phyloP scores from a whole-genome alignment of 2,888 invertebrate species.

The Leptopilina drosophilae region DNA sequence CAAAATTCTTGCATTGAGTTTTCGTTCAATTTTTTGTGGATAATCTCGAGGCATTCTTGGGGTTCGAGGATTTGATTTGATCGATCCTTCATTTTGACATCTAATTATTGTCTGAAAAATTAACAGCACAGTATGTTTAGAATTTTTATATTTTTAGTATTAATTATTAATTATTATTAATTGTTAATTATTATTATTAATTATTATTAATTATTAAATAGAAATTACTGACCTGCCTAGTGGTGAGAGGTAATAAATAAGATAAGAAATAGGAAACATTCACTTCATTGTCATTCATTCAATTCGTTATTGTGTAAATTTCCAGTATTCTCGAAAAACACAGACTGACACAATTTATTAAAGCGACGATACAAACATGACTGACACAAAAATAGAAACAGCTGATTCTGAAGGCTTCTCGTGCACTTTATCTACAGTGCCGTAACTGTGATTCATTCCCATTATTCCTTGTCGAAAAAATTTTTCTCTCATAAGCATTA shows the following conservation, averaged over 20 bases:
- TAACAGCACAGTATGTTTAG: neutral
- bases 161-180: no score
- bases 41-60: conserved; percentile 66
- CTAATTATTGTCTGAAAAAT: neutral
- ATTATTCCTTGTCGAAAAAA: neutral
- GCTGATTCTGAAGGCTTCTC: conserved; percentile 7
- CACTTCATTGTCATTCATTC: neutral
- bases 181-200: no score
- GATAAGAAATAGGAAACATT: neutral
- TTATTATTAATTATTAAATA: neutral
- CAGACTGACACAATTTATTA: neutral
- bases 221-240: neutral
- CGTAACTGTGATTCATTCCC: neutral
- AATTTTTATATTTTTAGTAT: neutral
- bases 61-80: conserved; percentile 58
- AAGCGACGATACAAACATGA: conserved; percentile 4
- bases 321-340: neutral
- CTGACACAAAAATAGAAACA: conserved; percentile 14
- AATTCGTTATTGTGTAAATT: neutral
- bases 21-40: conserved; percentile 63
- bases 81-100: conserved; percentile 47
- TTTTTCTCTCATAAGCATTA: neutral
- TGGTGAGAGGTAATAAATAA: neutral
- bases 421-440: conserved; percentile 13
- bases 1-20: conserved; percentile 66